Evolutionary conservation across 92 coral and sea anemone genomes (phyloP).

Genomic region (Montipora capitata): DNA sequence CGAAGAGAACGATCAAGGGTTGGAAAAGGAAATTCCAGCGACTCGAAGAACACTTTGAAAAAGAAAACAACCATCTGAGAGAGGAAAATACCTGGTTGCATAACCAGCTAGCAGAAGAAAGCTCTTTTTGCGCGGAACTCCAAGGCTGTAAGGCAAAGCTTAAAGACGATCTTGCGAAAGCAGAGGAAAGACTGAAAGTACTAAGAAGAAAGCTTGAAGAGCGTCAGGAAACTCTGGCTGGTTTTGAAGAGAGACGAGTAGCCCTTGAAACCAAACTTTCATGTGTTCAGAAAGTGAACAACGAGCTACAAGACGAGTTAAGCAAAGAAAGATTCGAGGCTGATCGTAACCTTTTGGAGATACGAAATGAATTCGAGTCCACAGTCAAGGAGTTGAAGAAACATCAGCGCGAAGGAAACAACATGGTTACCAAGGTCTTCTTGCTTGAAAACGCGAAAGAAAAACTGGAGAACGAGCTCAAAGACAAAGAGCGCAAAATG

Average conservation of each 20-base stretch:
- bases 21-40: constrained; percentile 44
- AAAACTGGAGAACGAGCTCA: constrained; percentile 39
- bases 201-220: constrained; percentile 31
- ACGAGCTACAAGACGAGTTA: constrained; percentile 33
- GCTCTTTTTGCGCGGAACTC: constrained; percentile 28
- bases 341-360: constrained; percentile 7
- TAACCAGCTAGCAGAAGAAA: constrained; percentile 45
- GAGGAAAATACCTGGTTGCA: constrained; percentile 52
- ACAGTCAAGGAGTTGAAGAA: constrained; percentile 45
- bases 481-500: constrained; percentile 38
- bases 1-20: constrained; percentile 12
- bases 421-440: constrained; percentile 45
- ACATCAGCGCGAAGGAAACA: constrained; percentile 49
- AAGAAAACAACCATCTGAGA: constrained; percentile 3
- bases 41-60: constrained; percentile 37
- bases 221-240: constrained; percentile 24
- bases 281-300: constrained; percentile 42
- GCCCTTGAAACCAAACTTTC: constrained; percentile 37
- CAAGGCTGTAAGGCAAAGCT: not conserved
- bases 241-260: constrained; percentile 35
- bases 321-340: constrained; percentile 52
- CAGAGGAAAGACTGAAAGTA: constrained; percentile 2
- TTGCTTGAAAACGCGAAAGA: constrained; percentile 43
- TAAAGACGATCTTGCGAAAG: constrained; percentile 3
- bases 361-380: constrained; percentile 20